Evolutionary conservation across 2,113 vertebrate genomes (phyloP), one percentile per base, ranked within the genome.

Genomic region (Leiothrix lutea): DNA sequence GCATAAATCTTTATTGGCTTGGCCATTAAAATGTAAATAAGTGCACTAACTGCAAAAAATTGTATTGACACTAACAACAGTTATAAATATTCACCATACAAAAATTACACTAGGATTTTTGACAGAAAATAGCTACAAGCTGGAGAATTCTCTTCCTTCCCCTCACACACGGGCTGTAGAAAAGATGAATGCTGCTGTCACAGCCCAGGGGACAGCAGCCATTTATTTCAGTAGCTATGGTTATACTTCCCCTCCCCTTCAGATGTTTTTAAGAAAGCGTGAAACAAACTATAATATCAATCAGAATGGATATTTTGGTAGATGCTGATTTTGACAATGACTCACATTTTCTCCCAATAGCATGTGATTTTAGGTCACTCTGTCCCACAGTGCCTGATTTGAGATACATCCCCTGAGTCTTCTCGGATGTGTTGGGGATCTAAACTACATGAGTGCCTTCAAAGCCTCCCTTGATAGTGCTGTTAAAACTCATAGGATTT

Each of bases 11-110:
- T 95, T 94, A 90, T 95, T 97, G 94, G 88, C 82, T 86, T 45
- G 53, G 65, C 91, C 79, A 97, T 97, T 97, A 94, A 97, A 96
- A 97, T 80, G 65, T 93, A 96, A 90, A 90, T 92, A 94, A 88
- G 82, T 38, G 42, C 72, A 94, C 79, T 94, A 93, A 92, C 92
- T 78, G 85, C 90, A 92, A 90, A 83, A 80, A 95, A 95, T 82
- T 94, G 88, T 77, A 85, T 75, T 94, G 82, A 94, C 74, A 90
- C 38, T 44, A 88, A 73, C 89, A 92, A 38, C 86, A 92, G 73
- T 88, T 93, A 92, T 85, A 96, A 96, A 96, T 95, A 95, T 80
- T 94, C 74, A n/a, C 89, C 75, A 80, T 82, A 72, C 53, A 67
- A 96, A 98, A 95, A 64, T 80, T 91, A 83, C 45, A 81, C 73